A percentile compares a stretch with the other conserved stretches of the same genome.
These are phyloP conservation scores for Esox masquinongy DNA, from an alignment of 2,797 vertebrate species.

Conservation along the genomic window DNA sequence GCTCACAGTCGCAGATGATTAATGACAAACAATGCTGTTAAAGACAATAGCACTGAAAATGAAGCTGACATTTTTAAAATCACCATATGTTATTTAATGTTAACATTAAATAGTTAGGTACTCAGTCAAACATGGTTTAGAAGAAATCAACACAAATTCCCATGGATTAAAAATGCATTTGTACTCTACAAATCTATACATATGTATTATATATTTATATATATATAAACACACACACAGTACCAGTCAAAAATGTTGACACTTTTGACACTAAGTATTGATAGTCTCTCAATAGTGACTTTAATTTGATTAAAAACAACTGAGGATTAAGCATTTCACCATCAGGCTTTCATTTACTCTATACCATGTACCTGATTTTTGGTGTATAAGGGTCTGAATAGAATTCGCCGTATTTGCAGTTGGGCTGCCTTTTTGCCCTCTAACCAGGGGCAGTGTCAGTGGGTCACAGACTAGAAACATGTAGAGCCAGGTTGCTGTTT, in stretches of 20 bases:
- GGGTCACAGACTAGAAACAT: too few species aligned
- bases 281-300: slow-evolving; percentile 5
- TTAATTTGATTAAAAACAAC: slow-evolving; percentile 24
- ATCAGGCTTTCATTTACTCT: slow-evolving; percentile 24
- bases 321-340: too few species aligned
- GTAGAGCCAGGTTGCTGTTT: too few species aligned
- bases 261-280: slow-evolving; percentile 10
- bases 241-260: too few species aligned
- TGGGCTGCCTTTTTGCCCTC: too few species aligned
- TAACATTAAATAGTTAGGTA: background rate
- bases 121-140: background rate
- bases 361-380: background rate
- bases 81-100: background rate
- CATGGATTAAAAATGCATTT: too few species aligned
- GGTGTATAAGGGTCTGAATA: too few species aligned
- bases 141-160: background rate
- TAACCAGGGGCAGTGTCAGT: too few species aligned
- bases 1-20: slow-evolving; percentile 70
- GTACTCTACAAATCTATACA: too few species aligned
- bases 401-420: too few species aligned
- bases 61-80: background rate
- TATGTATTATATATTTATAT: too few species aligned
- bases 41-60: slow-evolving; percentile 33
- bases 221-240: too few species aligned
- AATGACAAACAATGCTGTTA: slow-evolving; percentile 60